phyloP scores from a whole-genome alignment of 2,113 vertebrate genomes.

The Dicrurus megarhynchus region DNA sequence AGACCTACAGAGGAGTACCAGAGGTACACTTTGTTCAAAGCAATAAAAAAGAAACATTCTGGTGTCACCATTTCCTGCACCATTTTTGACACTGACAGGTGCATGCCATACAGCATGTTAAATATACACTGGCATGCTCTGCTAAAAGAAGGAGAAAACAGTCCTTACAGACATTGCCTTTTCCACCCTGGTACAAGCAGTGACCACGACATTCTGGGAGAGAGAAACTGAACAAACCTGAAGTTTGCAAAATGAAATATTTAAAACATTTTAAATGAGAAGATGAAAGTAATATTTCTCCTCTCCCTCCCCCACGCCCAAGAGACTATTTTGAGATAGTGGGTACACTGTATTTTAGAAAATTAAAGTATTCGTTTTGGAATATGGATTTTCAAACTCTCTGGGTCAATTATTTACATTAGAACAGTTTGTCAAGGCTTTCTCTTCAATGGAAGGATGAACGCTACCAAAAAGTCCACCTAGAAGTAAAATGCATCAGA shows the following conservation, averaged over 20 bases:
- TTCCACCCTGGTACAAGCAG: not conserved
- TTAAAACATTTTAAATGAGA: not conserved
- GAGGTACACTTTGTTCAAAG: not conserved
- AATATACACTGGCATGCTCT: not conserved
- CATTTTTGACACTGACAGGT: not conserved
- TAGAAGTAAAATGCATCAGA: not conserved
- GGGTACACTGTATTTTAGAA: not conserved
- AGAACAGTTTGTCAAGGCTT: not conserved
- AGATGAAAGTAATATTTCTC: not conserved
- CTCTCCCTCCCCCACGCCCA: accelerated
- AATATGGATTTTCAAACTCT: not conserved
- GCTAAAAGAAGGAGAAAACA: not conserved
- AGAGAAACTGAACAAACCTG: not conserved
- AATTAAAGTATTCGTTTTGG: not conserved
- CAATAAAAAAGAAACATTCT: not conserved
- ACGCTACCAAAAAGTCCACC: not conserved
- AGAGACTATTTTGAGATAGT: not conserved
- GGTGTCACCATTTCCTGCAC: not conserved
- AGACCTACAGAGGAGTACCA: not conserved
- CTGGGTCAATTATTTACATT: not conserved
- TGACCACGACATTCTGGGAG: not conserved
- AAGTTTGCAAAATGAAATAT: not conserved
- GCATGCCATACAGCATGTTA: not conserved
- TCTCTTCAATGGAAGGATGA: not conserved
- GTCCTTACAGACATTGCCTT: not conserved